phyloP scores from a whole-genome alignment of 2,888 invertebrate species.

The Alloscopus bannaensis region DNA sequence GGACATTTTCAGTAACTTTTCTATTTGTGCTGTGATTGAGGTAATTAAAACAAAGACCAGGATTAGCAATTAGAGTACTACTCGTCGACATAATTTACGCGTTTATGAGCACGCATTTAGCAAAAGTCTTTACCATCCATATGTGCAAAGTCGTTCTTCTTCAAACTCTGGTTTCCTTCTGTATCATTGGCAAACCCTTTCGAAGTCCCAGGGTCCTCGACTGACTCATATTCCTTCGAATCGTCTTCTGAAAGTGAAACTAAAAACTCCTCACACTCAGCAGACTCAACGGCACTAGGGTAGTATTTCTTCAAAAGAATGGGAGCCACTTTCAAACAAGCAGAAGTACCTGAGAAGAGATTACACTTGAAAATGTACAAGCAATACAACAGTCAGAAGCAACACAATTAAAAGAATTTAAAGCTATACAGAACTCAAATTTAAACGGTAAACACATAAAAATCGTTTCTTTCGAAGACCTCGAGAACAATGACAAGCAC shows the following conservation, averaged over 20 bases:
- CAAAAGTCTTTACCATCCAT: slow-evolving; percentile 34
- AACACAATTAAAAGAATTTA: background rate
- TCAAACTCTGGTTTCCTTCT: background rate
- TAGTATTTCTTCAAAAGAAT: slow-evolving; percentile 51
- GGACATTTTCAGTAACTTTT: slow-evolving; percentile 41
- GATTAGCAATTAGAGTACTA: too few species aligned
- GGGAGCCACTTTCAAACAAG: slow-evolving; percentile 50
- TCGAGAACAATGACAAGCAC: too few species aligned
- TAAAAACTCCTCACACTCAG: slow-evolving; percentile 52
- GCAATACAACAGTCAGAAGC: slow-evolving; percentile 1
- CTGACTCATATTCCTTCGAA: background rate
- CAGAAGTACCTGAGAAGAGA: slow-evolving; percentile 47
- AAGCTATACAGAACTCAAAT: background rate
- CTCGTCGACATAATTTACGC: background rate
- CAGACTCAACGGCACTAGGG: slow-evolving; percentile 41
- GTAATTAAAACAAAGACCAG: too few species aligned
- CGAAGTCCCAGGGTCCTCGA: too few species aligned
- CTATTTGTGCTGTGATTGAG: slow-evolving; percentile 50
- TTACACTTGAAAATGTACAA: slow-evolving; percentile 20
- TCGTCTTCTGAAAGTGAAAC: slow-evolving; percentile 52
- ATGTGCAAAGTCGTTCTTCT: slow-evolving; percentile 38
- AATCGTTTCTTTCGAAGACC: too few species aligned
- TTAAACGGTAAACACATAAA: too few species aligned
- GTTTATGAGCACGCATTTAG: background rate
- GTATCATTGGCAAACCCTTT: background rate